phyloP scores from a whole-genome alignment of 2,113 vertebrate species.

The Rhabdornis inornatus region DNA sequence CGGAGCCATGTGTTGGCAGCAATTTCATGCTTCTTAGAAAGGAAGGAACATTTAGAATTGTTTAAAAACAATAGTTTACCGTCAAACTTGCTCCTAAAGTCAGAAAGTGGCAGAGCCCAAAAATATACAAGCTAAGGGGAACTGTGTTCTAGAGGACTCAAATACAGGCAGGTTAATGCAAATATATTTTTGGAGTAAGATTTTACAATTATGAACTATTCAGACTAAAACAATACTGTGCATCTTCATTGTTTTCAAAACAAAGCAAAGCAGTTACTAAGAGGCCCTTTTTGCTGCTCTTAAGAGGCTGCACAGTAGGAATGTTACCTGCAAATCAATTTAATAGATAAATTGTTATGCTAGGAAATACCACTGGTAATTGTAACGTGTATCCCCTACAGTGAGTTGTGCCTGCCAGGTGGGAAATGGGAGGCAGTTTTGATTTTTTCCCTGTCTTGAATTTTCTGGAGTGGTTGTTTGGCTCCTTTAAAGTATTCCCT shows the following conservation, averaged over 20 bases:
- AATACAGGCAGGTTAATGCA: neutral
- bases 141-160: neutral
- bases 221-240: neutral
- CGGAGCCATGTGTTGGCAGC: slow-evolving; percentile 63
- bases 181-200: neutral
- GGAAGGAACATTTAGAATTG: slow-evolving; percentile 52
- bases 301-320: slow-evolving; percentile 13
- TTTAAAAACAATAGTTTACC: slow-evolving; percentile 50
- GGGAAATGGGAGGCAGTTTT: neutral
- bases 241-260: slow-evolving; percentile 54
- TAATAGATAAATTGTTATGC: neutral
- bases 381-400: accelerated
- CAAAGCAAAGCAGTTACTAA: slow-evolving; percentile 44
- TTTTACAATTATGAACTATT: slow-evolving; percentile 26
- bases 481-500: neutral
- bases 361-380: neutral
- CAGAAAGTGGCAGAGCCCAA: neutral
- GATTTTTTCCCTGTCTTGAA: neutral
- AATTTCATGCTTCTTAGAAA: slow-evolving; percentile 64
- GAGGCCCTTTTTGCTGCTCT: slow-evolving; percentile 41
- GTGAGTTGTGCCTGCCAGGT: neutral
- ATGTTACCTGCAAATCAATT: slow-evolving; percentile 12
- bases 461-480: neutral
- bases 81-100: neutral
- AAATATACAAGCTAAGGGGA: neutral